Conservation (phyloP, 2,797 vertebrate genomes). For the Acanthornis magna region DNA sequence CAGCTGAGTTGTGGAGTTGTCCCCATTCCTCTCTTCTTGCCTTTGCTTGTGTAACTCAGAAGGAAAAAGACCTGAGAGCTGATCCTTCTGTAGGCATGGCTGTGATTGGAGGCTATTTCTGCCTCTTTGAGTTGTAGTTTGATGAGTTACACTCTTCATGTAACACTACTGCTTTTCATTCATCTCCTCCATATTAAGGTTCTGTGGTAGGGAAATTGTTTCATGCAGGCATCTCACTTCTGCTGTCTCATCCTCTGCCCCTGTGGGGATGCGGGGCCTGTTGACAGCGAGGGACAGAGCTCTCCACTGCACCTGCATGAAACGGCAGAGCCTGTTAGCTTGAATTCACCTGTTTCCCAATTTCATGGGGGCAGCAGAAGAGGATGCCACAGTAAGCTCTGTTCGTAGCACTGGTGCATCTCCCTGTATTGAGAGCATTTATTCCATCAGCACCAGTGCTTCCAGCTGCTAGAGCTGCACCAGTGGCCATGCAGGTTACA, state of each 20-base stretch:
- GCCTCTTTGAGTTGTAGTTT: not conserved
- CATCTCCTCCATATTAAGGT: not conserved
- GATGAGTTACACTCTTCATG: not conserved
- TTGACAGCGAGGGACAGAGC: not conserved
- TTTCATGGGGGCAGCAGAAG: not conserved
- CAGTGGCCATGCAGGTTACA: not conserved
- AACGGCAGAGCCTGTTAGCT: not conserved
- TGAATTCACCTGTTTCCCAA: not conserved
- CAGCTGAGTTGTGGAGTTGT: not conserved
- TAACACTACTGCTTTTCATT: not conserved
- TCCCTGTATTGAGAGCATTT: not conserved
- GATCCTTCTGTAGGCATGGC: not conserved
- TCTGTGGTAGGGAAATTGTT: not conserved
- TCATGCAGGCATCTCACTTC: not conserved
- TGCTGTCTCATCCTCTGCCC: not conserved
- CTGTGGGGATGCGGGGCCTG: not conserved
- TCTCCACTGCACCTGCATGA: rapidly evolving
- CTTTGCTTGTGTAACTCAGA: not conserved
- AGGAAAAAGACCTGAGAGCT: not conserved
- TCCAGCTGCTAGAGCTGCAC: not conserved
- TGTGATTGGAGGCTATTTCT: not conserved
- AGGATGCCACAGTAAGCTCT: not conserved
- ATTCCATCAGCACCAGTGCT: not conserved
- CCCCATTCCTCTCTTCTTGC: not conserved
- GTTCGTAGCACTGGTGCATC: not conserved